Evolutionary conservation across 2,888 invertebrate genomes (phyloP).

Genomic region (Ceratothoa steindachneri): DNA sequence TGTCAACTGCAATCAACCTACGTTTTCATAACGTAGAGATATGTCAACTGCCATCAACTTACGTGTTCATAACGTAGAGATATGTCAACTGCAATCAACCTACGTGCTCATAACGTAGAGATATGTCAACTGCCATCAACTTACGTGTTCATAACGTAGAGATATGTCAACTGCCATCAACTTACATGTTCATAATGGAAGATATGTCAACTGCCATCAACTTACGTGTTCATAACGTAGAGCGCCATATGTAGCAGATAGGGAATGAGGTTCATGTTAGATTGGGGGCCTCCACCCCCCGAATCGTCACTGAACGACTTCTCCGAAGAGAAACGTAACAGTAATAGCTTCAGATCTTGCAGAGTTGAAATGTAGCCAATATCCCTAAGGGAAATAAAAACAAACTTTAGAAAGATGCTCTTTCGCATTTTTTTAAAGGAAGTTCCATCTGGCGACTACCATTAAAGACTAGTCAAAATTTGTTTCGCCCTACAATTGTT

Average conservation of each 20-base stretch:
- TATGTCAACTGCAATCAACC: no score
- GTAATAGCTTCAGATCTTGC: constrained; percentile 85
- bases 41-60: constrained; percentile 55
- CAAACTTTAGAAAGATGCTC: no score
- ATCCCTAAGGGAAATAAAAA: constrained; percentile 59
- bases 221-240: constrained; percentile 77
- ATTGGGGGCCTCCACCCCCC: constrained; percentile 93
- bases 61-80: constrained; percentile 78
- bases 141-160: no score
- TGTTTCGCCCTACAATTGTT: no score
- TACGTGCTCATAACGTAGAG: no score
- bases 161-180: no score
- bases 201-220: background rate
- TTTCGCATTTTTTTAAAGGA: constrained; percentile 58
- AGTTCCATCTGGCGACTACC: no score
- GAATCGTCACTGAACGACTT: constrained; percentile 96
- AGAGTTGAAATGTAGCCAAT: constrained; percentile 76
- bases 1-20: no score
- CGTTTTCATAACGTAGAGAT: no score
- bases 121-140: no score
- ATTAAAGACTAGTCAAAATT: no score
- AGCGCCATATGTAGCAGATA: constrained; percentile 90
- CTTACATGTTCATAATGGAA: no score
- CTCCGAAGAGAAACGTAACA: constrained; percentile 85
- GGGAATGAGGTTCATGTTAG: constrained; percentile 93